Percentiles rank a stretch among this genome's conserved stretches.
Conservation (phyloP, 2,888 invertebrate species). For the Parnassius glacialis region DNA sequence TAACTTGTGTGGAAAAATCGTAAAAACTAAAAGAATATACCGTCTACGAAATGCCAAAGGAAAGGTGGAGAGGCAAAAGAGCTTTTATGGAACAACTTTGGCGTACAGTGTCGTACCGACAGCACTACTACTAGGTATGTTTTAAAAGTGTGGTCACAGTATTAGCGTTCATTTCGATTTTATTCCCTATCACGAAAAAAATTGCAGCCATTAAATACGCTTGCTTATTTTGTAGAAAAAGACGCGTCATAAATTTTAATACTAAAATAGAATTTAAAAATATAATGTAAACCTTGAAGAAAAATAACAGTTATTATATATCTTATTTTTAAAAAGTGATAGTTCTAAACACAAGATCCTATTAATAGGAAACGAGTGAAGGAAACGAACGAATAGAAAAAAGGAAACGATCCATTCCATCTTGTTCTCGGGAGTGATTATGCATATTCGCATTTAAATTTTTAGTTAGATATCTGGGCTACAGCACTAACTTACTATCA, state of each 20-base stretch:
- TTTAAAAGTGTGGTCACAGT: constrained; percentile 40
- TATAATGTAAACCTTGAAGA: no score
- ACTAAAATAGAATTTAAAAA: neutral
- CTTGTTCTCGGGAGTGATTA: no score
- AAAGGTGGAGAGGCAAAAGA: constrained; percentile 71
- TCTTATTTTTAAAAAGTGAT: no score
- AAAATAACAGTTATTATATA: no score
- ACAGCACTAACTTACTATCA: no score
- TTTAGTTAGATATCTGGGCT: no score
- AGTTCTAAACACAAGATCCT: no score
- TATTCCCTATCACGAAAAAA: constrained; percentile 13
- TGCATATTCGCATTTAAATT: no score
- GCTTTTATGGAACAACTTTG: constrained; percentile 73
- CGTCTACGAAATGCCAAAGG: constrained; percentile 64
- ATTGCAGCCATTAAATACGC: constrained; percentile 9
- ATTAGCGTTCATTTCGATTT: constrained; percentile 34
- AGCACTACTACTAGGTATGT: constrained; percentile 56
- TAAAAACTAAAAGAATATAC: constrained; percentile 36
- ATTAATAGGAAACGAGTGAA: no score
- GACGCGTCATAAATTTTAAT: neutral
- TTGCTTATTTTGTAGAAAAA: neutral
- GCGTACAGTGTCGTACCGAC: constrained; percentile 62
- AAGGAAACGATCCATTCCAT: no score
- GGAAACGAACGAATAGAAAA: no score
- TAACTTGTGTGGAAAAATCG: constrained; percentile 41